Percentiles rank a stretch among this genome's conserved stretches.
These are phyloP conservation scores for Chaenogobius annularis DNA, from an alignment of 2,113 vertebrate species.

Conservation along the genomic window DNA sequence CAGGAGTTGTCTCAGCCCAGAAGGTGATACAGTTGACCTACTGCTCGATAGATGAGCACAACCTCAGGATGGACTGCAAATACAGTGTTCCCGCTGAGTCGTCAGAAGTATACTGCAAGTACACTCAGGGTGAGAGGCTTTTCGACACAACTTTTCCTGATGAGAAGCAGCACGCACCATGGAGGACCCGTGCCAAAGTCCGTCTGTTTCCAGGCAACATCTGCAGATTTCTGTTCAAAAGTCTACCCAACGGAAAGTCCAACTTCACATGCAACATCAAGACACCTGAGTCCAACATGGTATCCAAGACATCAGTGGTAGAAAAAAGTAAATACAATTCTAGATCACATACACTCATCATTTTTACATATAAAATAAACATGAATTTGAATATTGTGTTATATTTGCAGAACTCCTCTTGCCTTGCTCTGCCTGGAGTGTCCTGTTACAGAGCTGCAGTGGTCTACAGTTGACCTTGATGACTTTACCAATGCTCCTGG, in stretches of 20 bases:
- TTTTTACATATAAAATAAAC: slow-evolving; percentile 6
- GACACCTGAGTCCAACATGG: slow-evolving; percentile 13
- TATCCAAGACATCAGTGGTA: slow-evolving; percentile 41
- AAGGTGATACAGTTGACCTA: slow-evolving; percentile 57
- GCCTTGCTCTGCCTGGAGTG: slow-evolving; percentile 69
- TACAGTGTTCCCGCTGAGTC: slow-evolving; percentile 46
- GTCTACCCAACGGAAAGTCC: slow-evolving; percentile 53
- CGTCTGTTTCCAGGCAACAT: slow-evolving; percentile 43
- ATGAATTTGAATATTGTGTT: slow-evolving; percentile 23
- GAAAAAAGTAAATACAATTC: slow-evolving; percentile 68
- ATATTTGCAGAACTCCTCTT: slow-evolving; percentile 59
- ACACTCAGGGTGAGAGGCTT: slow-evolving; percentile 54
- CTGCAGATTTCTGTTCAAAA: slow-evolving; percentile 65
- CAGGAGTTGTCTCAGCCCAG: slow-evolving; percentile 70
- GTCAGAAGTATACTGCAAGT: slow-evolving; percentile 61
- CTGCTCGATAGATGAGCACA: slow-evolving; percentile 64
- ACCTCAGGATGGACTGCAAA: slow-evolving; percentile 71
- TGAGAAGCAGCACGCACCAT: slow-evolving; percentile 50
- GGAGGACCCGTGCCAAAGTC: slow-evolving; percentile 57
- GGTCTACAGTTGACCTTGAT: slow-evolving; percentile 66
- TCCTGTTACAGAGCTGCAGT: slow-evolving; percentile 66
- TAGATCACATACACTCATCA: background rate
- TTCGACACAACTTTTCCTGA: slow-evolving; percentile 60
- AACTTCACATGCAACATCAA: slow-evolving; percentile 72
- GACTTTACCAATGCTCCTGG: slow-evolving; percentile 59